Conservation (phyloP, 2,113 vertebrate species). For the Xenus cinereus region DNA sequence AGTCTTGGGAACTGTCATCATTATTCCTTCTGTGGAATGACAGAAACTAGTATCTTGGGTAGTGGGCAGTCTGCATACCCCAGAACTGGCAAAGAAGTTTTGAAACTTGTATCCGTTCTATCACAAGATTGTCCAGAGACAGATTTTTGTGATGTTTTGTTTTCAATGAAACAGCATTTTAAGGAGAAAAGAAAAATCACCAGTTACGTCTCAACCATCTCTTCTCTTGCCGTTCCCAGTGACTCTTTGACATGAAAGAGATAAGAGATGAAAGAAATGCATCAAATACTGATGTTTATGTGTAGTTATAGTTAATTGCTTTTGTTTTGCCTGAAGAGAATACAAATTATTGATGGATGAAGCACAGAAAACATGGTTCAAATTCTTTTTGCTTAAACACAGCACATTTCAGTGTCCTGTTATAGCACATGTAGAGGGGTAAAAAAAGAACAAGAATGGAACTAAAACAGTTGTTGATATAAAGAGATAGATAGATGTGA, state of each 20-base stretch:
- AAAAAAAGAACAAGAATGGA: not conserved
- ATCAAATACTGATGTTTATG: not conserved
- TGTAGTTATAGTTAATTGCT: not conserved
- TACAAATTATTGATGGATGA: not conserved
- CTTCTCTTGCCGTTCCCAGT: not conserved
- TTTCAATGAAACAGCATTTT: not conserved
- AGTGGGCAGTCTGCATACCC: not conserved
- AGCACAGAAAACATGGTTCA: not conserved
- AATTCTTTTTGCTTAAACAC: not conserved
- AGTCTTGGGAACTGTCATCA: constrained; percentile 21
- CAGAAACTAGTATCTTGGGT: not conserved
- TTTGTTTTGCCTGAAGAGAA: not conserved
- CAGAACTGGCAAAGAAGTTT: not conserved
- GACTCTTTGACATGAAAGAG: not conserved
- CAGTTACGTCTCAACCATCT: not conserved
- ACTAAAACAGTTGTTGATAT: not conserved
- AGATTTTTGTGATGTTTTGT: not conserved
- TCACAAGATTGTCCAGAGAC: not conserved
- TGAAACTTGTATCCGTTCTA: not conserved
- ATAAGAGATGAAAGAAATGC: not conserved
- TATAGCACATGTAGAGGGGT: not conserved
- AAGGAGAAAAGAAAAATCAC: not conserved
- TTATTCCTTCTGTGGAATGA: constrained; percentile 23
- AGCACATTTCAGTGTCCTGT: not conserved
- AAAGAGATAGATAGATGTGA: not conserved